Percentiles rank a stretch among this genome's conserved stretches.
Conservation (phyloP, 2,888 invertebrate genomes). For the Volucella inflata region DNA sequence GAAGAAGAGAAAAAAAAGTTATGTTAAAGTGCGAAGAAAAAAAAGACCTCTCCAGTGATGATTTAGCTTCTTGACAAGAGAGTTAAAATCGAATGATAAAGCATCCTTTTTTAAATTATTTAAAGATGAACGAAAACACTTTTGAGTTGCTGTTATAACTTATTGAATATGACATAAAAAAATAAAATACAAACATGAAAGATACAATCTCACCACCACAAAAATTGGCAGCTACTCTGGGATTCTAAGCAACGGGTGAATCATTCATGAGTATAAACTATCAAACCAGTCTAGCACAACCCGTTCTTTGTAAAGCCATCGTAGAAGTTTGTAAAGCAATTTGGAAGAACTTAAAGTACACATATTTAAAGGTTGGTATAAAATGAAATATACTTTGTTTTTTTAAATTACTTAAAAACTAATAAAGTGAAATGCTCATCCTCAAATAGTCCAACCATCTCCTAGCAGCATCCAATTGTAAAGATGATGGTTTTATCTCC, state of each 20-base stretch:
- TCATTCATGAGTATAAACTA: not conserved
- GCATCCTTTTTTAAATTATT: too few relatives aligned
- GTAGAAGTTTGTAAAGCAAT: slow-evolving; percentile 17
- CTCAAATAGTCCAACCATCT: slow-evolving; percentile 19
- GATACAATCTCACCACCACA: slow-evolving; percentile 16
- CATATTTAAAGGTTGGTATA: too few relatives aligned
- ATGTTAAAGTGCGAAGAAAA: too few relatives aligned
- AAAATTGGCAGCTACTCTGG: not conserved
- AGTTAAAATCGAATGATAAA: too few relatives aligned
- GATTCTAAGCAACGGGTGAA: too few relatives aligned
- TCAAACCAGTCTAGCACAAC: not conserved
- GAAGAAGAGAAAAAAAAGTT: too few relatives aligned
- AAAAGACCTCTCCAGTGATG: too few relatives aligned
- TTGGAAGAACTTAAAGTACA: slow-evolving; percentile 1
- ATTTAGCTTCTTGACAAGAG: too few relatives aligned
- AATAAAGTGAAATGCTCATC: slow-evolving; percentile 16
- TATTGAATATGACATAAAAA: not conserved
- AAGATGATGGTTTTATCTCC: slow-evolving; percentile 10
- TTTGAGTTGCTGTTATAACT: too few relatives aligned
- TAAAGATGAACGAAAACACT: too few relatives aligned
- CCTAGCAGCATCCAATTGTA: slow-evolving; percentile 1
- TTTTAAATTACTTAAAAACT: slow-evolving; percentile 7
- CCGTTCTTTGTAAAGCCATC: not conserved
- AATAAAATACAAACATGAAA: not conserved
- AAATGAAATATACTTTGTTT: too few relatives aligned